Conservation (phyloP, 2,888 invertebrate genomes). For the Spodoptera littoralis region DNA sequence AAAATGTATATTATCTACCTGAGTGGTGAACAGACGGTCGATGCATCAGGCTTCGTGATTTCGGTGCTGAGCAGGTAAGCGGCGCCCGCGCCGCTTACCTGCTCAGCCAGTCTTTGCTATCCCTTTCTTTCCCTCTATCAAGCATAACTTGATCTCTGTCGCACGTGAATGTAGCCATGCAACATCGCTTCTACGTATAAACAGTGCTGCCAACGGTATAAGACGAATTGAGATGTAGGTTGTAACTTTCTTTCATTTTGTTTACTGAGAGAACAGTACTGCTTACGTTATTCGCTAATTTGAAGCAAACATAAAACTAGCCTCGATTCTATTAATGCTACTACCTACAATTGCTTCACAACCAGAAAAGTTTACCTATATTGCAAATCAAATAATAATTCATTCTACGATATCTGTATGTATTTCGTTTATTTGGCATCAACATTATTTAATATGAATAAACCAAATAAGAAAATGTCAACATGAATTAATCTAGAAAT, state of each 20-base stretch:
- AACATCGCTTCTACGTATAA: conserved; percentile 62
- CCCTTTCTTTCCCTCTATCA: conserved; percentile 57
- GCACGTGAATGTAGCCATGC: conserved; percentile 63
- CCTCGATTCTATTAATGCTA: no score
- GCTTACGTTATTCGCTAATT: conserved; percentile 3
- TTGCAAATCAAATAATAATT: no score
- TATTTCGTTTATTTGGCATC: no score
- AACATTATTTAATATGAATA: no score
- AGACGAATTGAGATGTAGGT: conserved; percentile 57
- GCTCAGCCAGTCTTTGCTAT: conserved; percentile 73
- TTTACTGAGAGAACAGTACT: conserved; percentile 26
- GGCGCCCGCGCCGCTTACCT: conserved; percentile 69
- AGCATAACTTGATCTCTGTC: conserved; percentile 52
- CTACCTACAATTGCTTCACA: no score
- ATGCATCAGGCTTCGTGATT: conserved; percentile 77
- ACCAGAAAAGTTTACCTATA: no score
- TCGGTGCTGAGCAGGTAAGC: conserved; percentile 67
- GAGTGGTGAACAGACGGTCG: conserved; percentile 62
- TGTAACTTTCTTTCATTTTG: conserved; percentile 49
- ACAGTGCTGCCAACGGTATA: conserved; percentile 58
- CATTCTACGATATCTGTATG: no score
- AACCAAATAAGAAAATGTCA: no score
- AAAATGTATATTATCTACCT: conserved; percentile 46
- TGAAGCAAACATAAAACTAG: no score
- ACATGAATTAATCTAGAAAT: no score